These are phyloP conservation scores for Festucalex cinctus DNA, from an alignment of 2,113 vertebrate genomes.

Conservation along the genomic window DNA sequence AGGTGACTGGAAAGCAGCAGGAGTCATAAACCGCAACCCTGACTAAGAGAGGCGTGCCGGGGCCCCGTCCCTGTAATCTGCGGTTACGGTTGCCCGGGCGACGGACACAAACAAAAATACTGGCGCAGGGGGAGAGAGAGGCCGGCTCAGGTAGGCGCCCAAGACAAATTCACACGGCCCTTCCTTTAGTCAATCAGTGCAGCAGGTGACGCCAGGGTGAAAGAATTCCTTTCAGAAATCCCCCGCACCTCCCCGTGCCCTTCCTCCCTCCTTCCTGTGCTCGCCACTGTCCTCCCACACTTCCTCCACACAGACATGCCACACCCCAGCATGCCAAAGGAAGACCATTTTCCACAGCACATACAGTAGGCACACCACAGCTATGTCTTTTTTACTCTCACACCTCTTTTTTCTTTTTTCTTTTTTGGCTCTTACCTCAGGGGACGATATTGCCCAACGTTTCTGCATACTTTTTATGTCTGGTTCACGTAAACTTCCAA, in stretches of 20 bases:
- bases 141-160: conserved; percentile 52
- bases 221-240: conserved; percentile 70
- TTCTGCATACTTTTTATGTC: conserved; percentile 15
- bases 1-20: conserved; percentile 58
- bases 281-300: conserved; percentile 60
- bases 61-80: conserved; percentile 72
- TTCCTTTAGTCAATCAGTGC: conserved; percentile 52
- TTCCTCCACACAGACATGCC: conserved; percentile 59
- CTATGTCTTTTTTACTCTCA: conserved; percentile 11
- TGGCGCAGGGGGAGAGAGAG: conserved; percentile 32
- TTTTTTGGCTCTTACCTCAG: conserved; percentile 2
- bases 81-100: conserved; percentile 61
- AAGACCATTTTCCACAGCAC: conserved; percentile 42
- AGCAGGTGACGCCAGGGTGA: conserved; percentile 62
- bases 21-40: conserved; percentile 67
- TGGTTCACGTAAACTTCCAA: neutral
- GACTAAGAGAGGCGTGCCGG: conserved; percentile 65
- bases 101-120: conserved; percentile 63
- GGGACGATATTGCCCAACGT: conserved; percentile 15
- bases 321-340: conserved; percentile 65
- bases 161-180: conserved; percentile 53
- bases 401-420: neutral
- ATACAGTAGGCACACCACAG: conserved; percentile 22
- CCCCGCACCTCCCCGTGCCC: conserved; percentile 47
- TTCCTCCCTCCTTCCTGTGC: conserved; percentile 59